These are phyloP conservation scores for Catharus bicknelli DNA, from an alignment of 2,113 vertebrate species.

Conservation along the genomic window DNA sequence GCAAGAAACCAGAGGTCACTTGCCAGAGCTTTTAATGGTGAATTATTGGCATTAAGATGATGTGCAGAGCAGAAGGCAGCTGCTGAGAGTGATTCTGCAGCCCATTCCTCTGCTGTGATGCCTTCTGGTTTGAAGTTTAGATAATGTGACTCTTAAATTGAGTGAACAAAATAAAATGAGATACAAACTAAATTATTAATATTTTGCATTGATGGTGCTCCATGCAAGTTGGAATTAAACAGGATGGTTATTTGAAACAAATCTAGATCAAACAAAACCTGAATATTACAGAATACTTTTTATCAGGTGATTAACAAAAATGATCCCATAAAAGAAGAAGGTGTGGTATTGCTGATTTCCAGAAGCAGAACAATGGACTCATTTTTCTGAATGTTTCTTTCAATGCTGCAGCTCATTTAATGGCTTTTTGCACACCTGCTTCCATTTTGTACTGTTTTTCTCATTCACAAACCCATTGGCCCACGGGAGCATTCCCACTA, in stretches of 20 bases:
- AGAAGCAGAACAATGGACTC: background rate
- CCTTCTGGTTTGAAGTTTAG: background rate
- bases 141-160: background rate
- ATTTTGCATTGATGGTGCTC: background rate
- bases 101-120: background rate
- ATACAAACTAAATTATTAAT: accelerated
- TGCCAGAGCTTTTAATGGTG: background rate
- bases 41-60: accelerated
- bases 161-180: background rate
- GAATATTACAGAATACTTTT: background rate
- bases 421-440: background rate
- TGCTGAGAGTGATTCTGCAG: background rate
- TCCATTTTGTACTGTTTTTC: background rate
- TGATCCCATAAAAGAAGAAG: background rate
- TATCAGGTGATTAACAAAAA: background rate
- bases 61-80: background rate
- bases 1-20: background rate
- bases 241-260: background rate
- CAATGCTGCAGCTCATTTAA: background rate
- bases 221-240: background rate
- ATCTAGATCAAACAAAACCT: background rate
- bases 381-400: background rate
- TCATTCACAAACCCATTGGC: background rate
- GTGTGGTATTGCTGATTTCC: background rate
- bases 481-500: background rate